phyloP scores from a whole-genome alignment of 2,888 invertebrate species.

The Amiota communis region DNA sequence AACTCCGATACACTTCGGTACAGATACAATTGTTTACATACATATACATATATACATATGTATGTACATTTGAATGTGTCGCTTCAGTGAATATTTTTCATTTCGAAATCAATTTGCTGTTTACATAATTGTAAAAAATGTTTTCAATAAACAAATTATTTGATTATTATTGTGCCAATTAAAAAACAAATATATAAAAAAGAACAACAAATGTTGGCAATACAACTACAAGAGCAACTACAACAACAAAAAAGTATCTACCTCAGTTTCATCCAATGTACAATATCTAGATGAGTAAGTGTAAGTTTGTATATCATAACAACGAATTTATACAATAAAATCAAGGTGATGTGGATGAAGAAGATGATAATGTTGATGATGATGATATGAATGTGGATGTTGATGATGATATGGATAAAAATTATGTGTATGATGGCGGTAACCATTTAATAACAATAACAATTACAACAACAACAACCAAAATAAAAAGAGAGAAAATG shows the following conservation, averaged over 20 bases:
- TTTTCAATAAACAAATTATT: constrained; percentile 73
- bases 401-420: not conserved
- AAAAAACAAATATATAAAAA: constrained; percentile 49
- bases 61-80: not conserved
- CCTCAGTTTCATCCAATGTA: too few relatives aligned
- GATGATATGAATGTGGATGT: not conserved
- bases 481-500: constrained; percentile 27
- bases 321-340: too few relatives aligned
- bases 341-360: not conserved
- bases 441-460: not conserved
- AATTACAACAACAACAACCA: constrained; percentile 29
- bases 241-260: not conserved
- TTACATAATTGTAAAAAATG: constrained; percentile 70
- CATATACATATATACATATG: not conserved
- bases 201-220: constrained; percentile 46
- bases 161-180: constrained; percentile 71
- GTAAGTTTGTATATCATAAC: too few relatives aligned
- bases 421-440: too few relatives aligned
- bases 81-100: constrained; percentile 58
- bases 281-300: too few relatives aligned
- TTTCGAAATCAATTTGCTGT: constrained; percentile 71
- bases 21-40: not conserved
- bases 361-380: not conserved
- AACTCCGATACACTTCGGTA: constrained; percentile 6
- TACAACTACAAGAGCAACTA: constrained; percentile 29